Evolutionary conservation across 2,797 vertebrate species (phyloP).

Genomic region (Phalanger gymnotis): DNA sequence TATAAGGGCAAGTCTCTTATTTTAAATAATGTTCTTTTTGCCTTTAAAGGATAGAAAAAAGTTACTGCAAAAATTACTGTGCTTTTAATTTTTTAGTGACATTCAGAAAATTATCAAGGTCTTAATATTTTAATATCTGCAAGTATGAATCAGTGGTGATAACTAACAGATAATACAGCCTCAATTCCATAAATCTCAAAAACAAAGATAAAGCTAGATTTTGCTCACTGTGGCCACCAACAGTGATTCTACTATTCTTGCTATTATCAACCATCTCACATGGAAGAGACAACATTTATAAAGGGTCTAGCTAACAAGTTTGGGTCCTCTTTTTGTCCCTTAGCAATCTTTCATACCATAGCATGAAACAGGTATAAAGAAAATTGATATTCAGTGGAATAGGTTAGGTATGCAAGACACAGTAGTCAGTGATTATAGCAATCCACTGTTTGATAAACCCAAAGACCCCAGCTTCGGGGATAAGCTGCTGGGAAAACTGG

Average conservation of each 20-base stretch:
- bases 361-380: neutral
- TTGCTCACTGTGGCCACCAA: neutral
- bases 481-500: no score
- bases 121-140: neutral
- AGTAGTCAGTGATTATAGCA: no score
- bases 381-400: neutral
- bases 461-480: no score
- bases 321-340: neutral
- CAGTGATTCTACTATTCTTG: neutral
- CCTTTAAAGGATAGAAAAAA: constrained; percentile 16
- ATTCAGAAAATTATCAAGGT: constrained; percentile 44
- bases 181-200: constrained; percentile 36
- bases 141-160: constrained; percentile 10
- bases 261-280: constrained; percentile 23
- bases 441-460: no score
- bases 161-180: constrained; percentile 28
- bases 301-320: neutral
- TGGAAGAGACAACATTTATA: constrained; percentile 8
- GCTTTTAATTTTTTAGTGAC: constrained; percentile 9
- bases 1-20: neutral
- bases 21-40: constrained; percentile 27
- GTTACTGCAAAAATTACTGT: constrained; percentile 23
- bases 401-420: no score
- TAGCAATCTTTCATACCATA: neutral
- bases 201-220: constrained; percentile 11